Base-by-base conservation (phyloP, 1,140 invertebrate species). In the Drosophila pachea region DNA sequence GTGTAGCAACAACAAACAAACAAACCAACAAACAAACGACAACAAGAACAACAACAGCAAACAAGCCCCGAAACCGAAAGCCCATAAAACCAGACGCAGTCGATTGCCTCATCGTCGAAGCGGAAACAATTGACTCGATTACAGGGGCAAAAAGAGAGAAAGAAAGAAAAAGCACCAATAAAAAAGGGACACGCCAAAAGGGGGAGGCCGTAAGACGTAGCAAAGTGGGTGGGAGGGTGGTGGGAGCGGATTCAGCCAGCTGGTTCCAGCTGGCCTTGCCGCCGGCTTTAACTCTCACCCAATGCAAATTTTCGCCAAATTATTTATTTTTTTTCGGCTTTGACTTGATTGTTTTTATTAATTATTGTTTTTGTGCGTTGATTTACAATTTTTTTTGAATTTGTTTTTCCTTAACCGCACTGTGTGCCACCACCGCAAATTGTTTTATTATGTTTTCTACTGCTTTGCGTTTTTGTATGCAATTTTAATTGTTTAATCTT, bases 121-220 rank as follows among this genome's bases (percentile, higher is more conserved):
- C 78, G 83, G 78, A 87, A 87, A 87, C 83, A 87, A 87, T 87
- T 87, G 83, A 87, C 84, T 87, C 84, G 84, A 87, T 79, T 87
- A 87, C 84, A 78, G 35, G 62, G 68, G 65, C 77, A 42, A 72
- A 66, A 53, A 42, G 36, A 14, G 33, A 22, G 8, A 59, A 36
- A 52, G 38, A 74, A 40, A 8, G 9, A 7, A 22, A 78, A 66
- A 73, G 76, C 52, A 60, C 2, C 7, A 45, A 9, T 6, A 43
- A 50, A 11, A 40, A 29, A 35, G 22, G 22, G 22, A 22, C 22
- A 22, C 22, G 22, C 22, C 22, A 22, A 22, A 22, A 22, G 22
- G 22, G 22, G 22, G 22, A 22, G 22, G 22, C 22, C 22, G 22
- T 22, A 22, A 22, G 22, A 22, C 22, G 22, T 1, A 3, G 22